These are phyloP conservation scores for Lymantria monacha DNA, from an alignment of 2,888 invertebrate genomes.

Conservation along the genomic window DNA sequence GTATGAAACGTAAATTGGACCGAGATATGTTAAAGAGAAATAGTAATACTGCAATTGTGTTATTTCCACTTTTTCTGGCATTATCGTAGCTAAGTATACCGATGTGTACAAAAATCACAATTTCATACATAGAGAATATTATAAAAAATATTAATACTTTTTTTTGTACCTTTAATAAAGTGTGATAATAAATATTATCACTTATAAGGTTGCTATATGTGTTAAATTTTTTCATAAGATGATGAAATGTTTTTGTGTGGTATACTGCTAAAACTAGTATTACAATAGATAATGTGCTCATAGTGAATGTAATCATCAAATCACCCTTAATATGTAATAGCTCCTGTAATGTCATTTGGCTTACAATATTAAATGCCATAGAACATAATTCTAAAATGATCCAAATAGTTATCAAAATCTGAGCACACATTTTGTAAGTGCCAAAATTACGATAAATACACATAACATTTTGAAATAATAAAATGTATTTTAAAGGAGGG, in stretches of 20 bases:
- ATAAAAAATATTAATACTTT: background rate
- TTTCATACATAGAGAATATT: background rate
- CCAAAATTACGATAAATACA: slow-evolving; percentile 34
- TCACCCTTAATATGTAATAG: background rate
- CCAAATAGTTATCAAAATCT: slow-evolving; percentile 10
- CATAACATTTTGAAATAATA: slow-evolving; percentile 27
- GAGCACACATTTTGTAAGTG: slow-evolving; percentile 10
- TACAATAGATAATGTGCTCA: background rate
- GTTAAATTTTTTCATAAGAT: background rate
- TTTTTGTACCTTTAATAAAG: background rate
- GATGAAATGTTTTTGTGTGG: background rate
- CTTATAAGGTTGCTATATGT: background rate
- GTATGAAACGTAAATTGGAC: background rate
- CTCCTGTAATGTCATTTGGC: background rate
- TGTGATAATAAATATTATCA: background rate
- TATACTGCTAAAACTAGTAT: background rate
- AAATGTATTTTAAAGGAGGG: slow-evolving; percentile 15
- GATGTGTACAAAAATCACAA: background rate
- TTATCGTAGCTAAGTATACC: background rate
- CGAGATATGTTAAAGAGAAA: background rate
- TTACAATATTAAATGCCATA: background rate
- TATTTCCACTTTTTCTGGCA: background rate
- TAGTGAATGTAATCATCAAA: background rate
- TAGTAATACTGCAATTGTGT: background rate
- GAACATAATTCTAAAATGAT: slow-evolving; percentile 9